Evolutionary conservation across 2,888 invertebrate species (phyloP), one percentile per base, ranked within the genome.

Genomic region (Eremobia ochroleuca): DNA sequence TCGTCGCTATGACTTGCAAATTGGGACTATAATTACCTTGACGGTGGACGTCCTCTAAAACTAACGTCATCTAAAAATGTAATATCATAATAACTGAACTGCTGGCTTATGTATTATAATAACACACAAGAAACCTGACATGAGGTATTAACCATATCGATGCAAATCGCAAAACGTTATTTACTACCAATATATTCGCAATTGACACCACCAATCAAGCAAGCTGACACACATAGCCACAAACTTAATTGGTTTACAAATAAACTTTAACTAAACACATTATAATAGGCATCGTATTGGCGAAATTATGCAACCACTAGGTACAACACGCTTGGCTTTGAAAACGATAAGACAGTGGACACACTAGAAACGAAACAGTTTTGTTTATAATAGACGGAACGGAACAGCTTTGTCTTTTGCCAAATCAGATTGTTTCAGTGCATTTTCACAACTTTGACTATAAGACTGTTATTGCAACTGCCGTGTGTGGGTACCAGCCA

Each of bases 201-300:
- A 69, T 85, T 87, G 87, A 87, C 81, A 78, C 82, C 78, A 73
- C 73, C 37, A 75, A 82, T 88, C 80, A 82, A 77, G 70, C 79
- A 77, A 79, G 75, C 80, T 87, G 90, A 90, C 90, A 90, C 76
- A 88, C 64, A 79, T 73, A 81, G 59, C 73, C 81, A 88, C 87
- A 86, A 86, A 84, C 72, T 76, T 87, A 89, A 90, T 88, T 87
- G 86, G 79, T 83, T 83, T 81, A 72, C 77, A 76, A 88, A 88
- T 84, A 90, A 89, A 86, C 77, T 75, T 67, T 81, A 86, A 88
- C 87, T 84, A 82, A 85, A 83, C 13, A 21, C n/a, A 66, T 77
- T 81, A 81, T 49, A 52, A 81, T 49, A 52, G 55, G 25, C 31
- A 75, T 64, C 46, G 37, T 68, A 58, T 77, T 70, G 49, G 77